phyloP scores from a whole-genome alignment of 2,888 invertebrate species.

The Dichetophora obliterata region DNA sequence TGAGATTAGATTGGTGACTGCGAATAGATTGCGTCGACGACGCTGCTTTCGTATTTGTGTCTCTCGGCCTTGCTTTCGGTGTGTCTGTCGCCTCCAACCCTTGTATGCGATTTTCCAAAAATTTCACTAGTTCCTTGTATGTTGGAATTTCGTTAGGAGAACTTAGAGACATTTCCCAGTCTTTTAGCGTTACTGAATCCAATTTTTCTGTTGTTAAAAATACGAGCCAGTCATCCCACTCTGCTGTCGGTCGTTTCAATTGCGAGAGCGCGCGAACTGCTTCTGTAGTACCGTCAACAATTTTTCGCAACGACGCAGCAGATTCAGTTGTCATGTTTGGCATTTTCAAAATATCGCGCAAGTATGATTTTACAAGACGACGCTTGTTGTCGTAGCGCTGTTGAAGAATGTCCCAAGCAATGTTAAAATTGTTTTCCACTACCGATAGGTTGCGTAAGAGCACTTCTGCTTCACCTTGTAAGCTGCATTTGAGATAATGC shows the following conservation, averaged over 20 bases:
- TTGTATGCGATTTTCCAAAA: slow-evolving; percentile 36
- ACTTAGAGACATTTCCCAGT: slow-evolving; percentile 42
- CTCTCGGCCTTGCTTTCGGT: neutral
- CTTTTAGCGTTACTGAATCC: slow-evolving; percentile 24
- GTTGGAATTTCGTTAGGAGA: slow-evolving; percentile 30
- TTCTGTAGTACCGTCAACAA: slow-evolving; percentile 38
- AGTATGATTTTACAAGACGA: slow-evolving; percentile 29
- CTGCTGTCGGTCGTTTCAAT: slow-evolving; percentile 29
- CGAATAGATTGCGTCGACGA: no score
- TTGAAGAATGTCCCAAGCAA: slow-evolving; percentile 34
- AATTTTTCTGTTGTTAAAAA: slow-evolving; percentile 42
- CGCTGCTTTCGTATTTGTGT: neutral
- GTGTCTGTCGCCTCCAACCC: slow-evolving; percentile 30
- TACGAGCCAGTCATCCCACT: slow-evolving; percentile 44
- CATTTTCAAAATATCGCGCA: slow-evolving; percentile 24
- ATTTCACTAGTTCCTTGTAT: slow-evolving; percentile 10
- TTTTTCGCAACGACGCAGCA: neutral
- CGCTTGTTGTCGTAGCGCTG: slow-evolving; percentile 41
- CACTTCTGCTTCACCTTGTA: slow-evolving; percentile 30
- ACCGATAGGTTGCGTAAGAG: neutral
- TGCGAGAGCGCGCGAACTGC: slow-evolving; percentile 32
- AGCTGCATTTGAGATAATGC: slow-evolving; percentile 35
- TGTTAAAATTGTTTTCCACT: slow-evolving; percentile 33
- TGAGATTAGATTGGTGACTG: no score
- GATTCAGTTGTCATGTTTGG: slow-evolving; percentile 26